Base-by-base conservation (phyloP, 1,140 invertebrate genomes). In the Drosophila pachea region DNA sequence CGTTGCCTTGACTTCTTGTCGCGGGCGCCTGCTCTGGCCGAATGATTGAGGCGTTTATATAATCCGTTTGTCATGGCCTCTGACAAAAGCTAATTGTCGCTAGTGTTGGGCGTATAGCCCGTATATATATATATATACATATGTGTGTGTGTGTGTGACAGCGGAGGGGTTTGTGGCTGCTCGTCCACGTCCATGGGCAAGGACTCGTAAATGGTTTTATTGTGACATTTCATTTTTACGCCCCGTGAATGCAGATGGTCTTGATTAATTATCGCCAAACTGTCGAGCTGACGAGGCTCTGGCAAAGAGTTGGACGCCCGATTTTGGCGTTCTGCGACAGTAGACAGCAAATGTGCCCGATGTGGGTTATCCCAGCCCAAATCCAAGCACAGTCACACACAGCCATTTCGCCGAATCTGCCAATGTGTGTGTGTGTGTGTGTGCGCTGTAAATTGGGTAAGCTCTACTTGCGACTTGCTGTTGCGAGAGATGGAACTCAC, bases 191-290 rank as follows among this genome's bases (percentile, higher is more conserved):
- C 48, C 49, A 48, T 69, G 53, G 38, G 45, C 55, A 55, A 68
- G 68, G 68, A 73, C 63, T 50, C 68, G 73, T 73, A 74, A 77
- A 77, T 74, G 74, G 63, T 74, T 77, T 77, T 77, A 77, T 77
- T 77, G 74, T 77, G 74, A 77, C 74, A 74, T 77, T 77, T 77
- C 72, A 77, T 63, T 77, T 77, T 77, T 77, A 77, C 74, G 72
- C 74, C 63, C 74, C 56, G 68, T 74, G 74, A 56, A 61, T 77
- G 74, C 74, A 77, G 74, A 77, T 77, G 74, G 48, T 77, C 74
- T 72, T 77, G 74, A 77, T 77, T 77, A 77, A 77, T 77, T 74
- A 74, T 74, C 60, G 68, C 56, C 67, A 45, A 65, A 64, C 66
- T 73, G 70, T 58, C 73, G 62, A 48, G 55, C 68, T 73, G 74